These are phyloP conservation scores for Pherbina coryleti DNA, from an alignment of 2,888 invertebrate species.

Conservation along the genomic window DNA sequence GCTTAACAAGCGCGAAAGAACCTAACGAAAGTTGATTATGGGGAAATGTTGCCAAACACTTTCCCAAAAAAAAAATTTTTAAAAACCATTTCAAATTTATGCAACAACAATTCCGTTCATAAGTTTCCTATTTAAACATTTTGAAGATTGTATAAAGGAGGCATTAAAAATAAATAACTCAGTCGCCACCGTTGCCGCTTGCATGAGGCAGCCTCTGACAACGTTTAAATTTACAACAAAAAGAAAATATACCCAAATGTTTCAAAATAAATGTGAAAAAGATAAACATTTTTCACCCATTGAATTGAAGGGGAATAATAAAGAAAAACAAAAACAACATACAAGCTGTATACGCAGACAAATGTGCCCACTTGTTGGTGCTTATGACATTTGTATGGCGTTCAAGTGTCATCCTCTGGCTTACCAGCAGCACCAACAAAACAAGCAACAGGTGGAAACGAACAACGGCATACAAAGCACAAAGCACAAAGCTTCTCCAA, in stretches of 20 bases:
- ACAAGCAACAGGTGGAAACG: conserved; percentile 32
- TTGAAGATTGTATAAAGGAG: neutral
- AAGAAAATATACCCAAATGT: neutral
- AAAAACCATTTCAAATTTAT: neutral
- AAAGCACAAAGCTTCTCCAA: neutral
- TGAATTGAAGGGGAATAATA: neutral
- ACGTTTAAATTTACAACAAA: neutral
- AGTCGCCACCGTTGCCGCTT: neutral
- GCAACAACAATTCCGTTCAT: neutral
- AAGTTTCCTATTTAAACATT: neutral
- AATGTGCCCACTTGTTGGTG: conserved; percentile 30
- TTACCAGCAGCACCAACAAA: conserved; percentile 3
- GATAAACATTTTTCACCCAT: neutral
- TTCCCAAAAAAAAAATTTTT: neutral
- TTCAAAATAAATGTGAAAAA: neutral
- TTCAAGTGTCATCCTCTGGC: conserved; percentile 23
- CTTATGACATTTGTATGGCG: conserved; percentile 30
- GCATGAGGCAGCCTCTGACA: conserved; percentile 9
- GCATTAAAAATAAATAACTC: neutral
- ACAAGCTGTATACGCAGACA: neutral
- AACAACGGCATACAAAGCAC: neutral
- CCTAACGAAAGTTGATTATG: too few species aligned
- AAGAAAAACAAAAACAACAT: neutral
- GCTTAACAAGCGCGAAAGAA: too few species aligned
- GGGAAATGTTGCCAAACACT: too few species aligned